Conservation (phyloP, 2,797 vertebrate species). For the Gadopsis marmoratus region DNA sequence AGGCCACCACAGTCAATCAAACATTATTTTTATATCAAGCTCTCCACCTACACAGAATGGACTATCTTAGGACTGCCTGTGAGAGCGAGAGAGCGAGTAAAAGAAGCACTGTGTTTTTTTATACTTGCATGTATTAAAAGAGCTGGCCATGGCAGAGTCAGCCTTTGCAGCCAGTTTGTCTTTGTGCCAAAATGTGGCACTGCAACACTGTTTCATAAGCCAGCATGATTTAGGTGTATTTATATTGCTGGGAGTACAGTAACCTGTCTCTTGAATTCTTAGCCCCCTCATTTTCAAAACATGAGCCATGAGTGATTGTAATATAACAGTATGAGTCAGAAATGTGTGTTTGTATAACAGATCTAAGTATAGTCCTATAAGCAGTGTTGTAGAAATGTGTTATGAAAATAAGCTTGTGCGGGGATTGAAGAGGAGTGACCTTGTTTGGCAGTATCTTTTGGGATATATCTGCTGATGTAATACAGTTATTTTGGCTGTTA, state of each 20-base stretch:
- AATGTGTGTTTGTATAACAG: conserved; percentile 71
- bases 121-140: conserved; percentile 17
- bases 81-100: not conserved
- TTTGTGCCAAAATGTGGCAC: conserved; percentile 30
- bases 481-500: conserved; percentile 58
- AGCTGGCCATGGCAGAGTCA: conserved; percentile 28
- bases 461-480: conserved; percentile 72
- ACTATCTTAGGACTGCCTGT: conserved; percentile 42
- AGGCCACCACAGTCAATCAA: conserved; percentile 77
- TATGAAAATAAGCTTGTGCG: conserved; percentile 63
- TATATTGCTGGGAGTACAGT: conserved; percentile 54
- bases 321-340: conserved; percentile 65
- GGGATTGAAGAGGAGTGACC: conserved; percentile 73
- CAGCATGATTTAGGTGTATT: conserved; percentile 43
- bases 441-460: conserved; percentile 63
- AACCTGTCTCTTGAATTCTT: conserved; percentile 52
- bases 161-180: conserved; percentile 18
- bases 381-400: conserved; percentile 48
- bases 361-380: conserved; percentile 57
- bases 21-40: conserved; percentile 63
- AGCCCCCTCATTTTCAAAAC: conserved; percentile 60
- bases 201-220: conserved; percentile 57
- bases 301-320: conserved; percentile 59
- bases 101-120: not conserved
- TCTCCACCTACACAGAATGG: conserved; percentile 52